Conservation (phyloP, 2,888 invertebrate genomes). For the Athalia circularis region DNA sequence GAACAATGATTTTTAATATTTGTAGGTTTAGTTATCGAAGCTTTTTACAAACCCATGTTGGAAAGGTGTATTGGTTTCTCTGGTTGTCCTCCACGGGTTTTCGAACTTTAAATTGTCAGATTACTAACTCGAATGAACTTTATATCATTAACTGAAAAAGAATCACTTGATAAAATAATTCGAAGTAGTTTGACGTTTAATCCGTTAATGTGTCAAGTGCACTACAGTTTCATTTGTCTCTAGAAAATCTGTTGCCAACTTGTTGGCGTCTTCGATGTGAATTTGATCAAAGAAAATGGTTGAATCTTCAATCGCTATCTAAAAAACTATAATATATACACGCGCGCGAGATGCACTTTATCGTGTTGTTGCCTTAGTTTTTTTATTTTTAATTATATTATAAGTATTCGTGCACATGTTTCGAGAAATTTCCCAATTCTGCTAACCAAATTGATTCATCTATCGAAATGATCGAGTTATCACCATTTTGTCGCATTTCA, state of each 20-base stretch:
- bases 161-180: neutral
- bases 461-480: no score
- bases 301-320: conserved; percentile 22
- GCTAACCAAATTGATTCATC: no score
- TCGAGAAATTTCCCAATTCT: no score
- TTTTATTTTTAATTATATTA: no score
- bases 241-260: conserved; percentile 15
- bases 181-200: conserved; percentile 5
- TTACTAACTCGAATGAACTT: conserved; percentile 17
- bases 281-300: neutral
- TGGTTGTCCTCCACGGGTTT: neutral
- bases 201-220: neutral
- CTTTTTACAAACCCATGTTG: conserved; percentile 5
- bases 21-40: neutral
- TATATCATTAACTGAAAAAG: neutral
- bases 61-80: neutral
- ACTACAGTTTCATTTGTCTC: conserved; percentile 12
- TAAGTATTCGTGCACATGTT: no score
- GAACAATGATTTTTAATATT: no score
- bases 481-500: no score
- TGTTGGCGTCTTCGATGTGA: neutral
- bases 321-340: no score
- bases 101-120: neutral
- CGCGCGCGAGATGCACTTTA: no score
- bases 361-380: no score